Conservation (phyloP, 2,888 invertebrate genomes). For the Flabesymbios commensalis region DNA sequence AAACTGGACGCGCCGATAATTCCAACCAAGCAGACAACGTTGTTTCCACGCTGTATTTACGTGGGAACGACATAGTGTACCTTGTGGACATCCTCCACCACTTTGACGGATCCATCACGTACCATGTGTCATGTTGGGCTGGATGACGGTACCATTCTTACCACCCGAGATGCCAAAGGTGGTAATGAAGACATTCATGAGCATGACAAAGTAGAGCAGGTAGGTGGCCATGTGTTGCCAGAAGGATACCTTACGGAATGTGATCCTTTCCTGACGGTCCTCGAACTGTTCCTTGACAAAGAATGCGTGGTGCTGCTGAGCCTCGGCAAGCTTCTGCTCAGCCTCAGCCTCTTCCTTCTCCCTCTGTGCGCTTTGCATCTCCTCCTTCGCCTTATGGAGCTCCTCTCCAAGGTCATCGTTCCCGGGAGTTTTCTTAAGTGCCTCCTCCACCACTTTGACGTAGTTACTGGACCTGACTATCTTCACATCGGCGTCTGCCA, state of each 20-base stretch:
- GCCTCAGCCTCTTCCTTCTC: conserved; percentile 40
- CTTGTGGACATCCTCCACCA: no score
- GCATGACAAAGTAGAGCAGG: conserved; percentile 39
- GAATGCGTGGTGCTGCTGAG: conserved; percentile 39
- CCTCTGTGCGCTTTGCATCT: conserved; percentile 27
- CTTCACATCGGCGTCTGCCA: conserved; percentile 37
- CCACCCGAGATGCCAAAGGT: conserved; percentile 40
- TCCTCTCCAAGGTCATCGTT: conserved; percentile 38
- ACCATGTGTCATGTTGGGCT: no score
- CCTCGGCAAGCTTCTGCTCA: conserved; percentile 36
- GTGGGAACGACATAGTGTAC: no score
- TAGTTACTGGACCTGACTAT: conserved; percentile 36
- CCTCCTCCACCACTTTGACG: conserved; percentile 39
- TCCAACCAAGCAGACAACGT: no score
- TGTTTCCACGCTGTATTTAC: no score
- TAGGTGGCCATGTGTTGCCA: conserved; percentile 42
- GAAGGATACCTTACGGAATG: conserved; percentile 38
- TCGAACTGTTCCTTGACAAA: conserved; percentile 39
- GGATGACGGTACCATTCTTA: neutral
- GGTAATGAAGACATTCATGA: conserved; percentile 40
- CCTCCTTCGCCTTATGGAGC: conserved; percentile 33
- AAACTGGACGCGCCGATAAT: no score
- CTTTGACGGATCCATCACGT: no score
- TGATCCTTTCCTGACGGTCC: conserved; percentile 35
- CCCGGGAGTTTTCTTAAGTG: conserved; percentile 36